Evolutionary conservation across 2,113 vertebrate genomes (phyloP).

Genomic region (Callionymus lyra): DNA sequence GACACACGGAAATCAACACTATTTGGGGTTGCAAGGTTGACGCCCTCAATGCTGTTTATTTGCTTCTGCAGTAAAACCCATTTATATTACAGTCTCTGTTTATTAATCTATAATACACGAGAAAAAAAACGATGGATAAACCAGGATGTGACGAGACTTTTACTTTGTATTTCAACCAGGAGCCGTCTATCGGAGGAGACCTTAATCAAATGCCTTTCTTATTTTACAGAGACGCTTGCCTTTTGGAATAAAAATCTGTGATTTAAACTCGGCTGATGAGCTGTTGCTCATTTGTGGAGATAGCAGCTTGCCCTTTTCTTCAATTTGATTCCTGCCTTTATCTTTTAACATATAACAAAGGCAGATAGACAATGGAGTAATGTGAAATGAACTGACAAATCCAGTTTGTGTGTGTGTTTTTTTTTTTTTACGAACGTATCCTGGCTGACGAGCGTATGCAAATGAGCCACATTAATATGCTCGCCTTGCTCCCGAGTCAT

Average conservation of each 20-base stretch:
- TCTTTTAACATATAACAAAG: conserved; percentile 75
- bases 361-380: conserved; percentile 74
- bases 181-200: conserved; percentile 45
- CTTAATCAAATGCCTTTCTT: conserved; percentile 61
- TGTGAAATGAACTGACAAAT: conserved; percentile 74
- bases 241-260: conserved; percentile 72
- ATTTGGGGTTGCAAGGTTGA: too few relatives aligned
- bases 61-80: too few relatives aligned
- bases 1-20: too few relatives aligned
- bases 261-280: conserved; percentile 73
- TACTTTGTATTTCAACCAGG: conserved; percentile 38
- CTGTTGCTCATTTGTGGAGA: conserved; percentile 74
- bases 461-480: conserved; percentile 74
- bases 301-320: conserved; percentile 76
- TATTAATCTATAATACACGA: too few relatives aligned
- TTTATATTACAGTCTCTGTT: too few relatives aligned
- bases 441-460: conserved; percentile 72
- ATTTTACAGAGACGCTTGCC: conserved; percentile 53
- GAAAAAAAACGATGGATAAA: too few relatives aligned
- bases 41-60: too few relatives aligned
- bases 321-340: conserved; percentile 72
- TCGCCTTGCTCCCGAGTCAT: conserved; percentile 70
- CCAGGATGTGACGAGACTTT: not conserved
- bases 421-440: conserved; percentile 67
- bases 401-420: conserved; percentile 45